Evolutionary conservation across 2,797 vertebrate genomes (phyloP).

Genomic region (Typhlichthys subterraneus): DNA sequence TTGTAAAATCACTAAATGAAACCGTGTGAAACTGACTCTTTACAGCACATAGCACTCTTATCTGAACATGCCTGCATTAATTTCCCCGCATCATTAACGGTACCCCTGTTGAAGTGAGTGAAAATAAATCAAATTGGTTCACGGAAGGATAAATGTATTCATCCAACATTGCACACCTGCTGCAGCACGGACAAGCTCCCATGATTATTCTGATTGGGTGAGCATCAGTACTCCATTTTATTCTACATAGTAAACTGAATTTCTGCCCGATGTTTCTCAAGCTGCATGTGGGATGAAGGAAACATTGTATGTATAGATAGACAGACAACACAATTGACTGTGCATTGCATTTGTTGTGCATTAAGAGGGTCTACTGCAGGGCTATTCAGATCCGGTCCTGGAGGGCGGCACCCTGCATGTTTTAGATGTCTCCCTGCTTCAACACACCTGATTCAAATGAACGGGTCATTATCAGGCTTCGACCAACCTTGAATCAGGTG

Average conservation of each 20-base stretch:
- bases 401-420: too few species aligned
- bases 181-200: slow-evolving; percentile 29
- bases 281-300: slow-evolving; percentile 15
- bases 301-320: slow-evolving; percentile 20
- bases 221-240: slow-evolving; percentile 45
- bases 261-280: slow-evolving; percentile 30
- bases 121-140: slow-evolving; percentile 35
- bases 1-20: slow-evolving; percentile 65
- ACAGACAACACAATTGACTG: slow-evolving; percentile 29
- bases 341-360: slow-evolving; percentile 3
- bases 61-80: slow-evolving; percentile 50
- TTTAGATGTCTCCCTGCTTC: too few species aligned
- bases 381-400: too few species aligned
- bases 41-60: slow-evolving; percentile 53
- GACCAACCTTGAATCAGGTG: too few species aligned
- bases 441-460: too few species aligned
- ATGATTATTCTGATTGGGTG: slow-evolving; percentile 63
- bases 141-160: slow-evolving; percentile 37
- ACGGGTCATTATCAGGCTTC: too few species aligned
- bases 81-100: slow-evolving; percentile 50
- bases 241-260: slow-evolving; percentile 47
- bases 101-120: slow-evolving; percentile 33
- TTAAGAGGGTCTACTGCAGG: too few species aligned
- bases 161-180: slow-evolving; percentile 40
- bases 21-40: slow-evolving; percentile 56